Conservation (phyloP, 2,113 vertebrate species). For the Galeopterus variegatus region DNA sequence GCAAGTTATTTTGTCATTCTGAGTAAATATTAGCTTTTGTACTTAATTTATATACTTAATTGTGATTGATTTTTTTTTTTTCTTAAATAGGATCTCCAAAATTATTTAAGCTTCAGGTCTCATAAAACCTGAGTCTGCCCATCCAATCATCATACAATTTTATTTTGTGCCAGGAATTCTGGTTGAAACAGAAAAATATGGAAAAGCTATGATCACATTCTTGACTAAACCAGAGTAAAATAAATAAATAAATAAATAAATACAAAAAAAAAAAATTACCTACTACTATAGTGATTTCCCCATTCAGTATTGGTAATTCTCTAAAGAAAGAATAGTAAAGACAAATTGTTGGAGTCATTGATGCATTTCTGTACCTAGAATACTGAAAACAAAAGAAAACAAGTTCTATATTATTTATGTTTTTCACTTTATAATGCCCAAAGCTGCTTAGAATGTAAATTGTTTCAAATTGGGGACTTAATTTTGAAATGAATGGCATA, state of each 20-base stretch:
- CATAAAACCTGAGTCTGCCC: neutral
- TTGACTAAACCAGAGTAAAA: neutral
- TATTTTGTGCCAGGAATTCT: neutral
- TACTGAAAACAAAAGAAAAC: neutral
- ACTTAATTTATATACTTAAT: neutral
- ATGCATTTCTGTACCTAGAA: neutral
- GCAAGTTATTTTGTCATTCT: neutral
- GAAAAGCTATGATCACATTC: neutral
- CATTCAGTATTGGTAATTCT: neutral
- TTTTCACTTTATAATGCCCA: neutral
- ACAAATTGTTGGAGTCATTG: neutral
- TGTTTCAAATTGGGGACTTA: neutral
- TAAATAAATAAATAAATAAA: neutral
- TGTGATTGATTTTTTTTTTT: neutral
- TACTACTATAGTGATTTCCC: neutral
- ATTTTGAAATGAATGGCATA: neutral
- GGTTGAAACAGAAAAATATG: neutral
- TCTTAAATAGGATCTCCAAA: neutral
- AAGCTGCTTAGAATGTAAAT: neutral
- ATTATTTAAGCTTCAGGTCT: neutral
- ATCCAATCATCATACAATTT: neutral
- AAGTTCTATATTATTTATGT: neutral
- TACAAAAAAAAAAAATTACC: neutral
- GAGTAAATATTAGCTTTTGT: constrained; percentile 13
- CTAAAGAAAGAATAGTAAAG: neutral